Conservation (phyloP, 2,797 vertebrate genomes). For the Sebastes nivosus region DNA sequence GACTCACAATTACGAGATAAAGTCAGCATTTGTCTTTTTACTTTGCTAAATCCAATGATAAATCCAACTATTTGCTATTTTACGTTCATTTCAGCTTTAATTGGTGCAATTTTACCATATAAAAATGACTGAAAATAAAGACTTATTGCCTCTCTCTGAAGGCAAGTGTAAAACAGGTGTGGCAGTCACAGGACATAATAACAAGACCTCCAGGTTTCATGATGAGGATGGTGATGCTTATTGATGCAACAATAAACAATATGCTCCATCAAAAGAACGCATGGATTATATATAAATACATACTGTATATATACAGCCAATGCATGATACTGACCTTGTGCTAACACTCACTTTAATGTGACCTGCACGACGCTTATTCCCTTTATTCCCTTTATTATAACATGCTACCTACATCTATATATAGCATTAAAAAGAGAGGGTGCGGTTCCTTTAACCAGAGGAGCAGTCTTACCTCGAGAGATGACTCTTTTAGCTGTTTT, state of each 20-base stretch:
- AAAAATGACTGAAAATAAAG: background rate
- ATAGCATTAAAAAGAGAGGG: background rate
- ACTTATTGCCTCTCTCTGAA: background rate
- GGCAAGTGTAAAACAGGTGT: background rate
- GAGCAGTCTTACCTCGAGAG: background rate
- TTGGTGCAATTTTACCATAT: background rate
- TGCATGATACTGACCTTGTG: background rate
- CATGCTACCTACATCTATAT: no score
- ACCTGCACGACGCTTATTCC: no score
- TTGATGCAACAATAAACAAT: background rate
- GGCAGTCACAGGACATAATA: background rate
- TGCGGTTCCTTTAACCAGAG: background rate
- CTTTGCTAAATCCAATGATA: no score
- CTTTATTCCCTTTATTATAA: no score
- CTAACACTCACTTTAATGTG: background rate
- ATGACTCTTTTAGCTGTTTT: background rate
- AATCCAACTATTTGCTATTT: no score
- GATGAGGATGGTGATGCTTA: background rate
- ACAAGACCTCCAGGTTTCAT: background rate
- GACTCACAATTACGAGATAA: background rate
- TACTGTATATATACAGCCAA: background rate
- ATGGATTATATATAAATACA: background rate
- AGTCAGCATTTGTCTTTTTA: no score
- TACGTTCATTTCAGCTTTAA: background rate
- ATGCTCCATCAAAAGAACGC: background rate